Evolutionary conservation across 1,140 invertebrate genomes (phyloP), one percentile per base, ranked within the genome.

Genomic region (Melitaea cinxia): DNA sequence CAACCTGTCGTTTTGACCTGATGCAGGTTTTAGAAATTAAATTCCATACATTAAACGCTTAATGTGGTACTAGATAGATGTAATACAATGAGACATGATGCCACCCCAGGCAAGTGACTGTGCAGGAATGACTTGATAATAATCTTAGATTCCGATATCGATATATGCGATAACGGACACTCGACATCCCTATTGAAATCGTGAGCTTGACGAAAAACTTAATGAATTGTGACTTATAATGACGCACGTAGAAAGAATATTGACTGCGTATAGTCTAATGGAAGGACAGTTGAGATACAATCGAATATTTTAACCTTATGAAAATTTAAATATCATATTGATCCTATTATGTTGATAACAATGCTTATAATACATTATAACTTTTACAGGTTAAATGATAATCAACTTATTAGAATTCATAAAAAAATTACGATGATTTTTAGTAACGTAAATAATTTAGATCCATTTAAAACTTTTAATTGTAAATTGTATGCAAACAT

Each of bases 201-300:
- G 75, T 84, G 78, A 77, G 80, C 79, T 86, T 89, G 87, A 89
- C 81, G 86, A 88, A 85, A 87, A 83, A 84, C 77, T 80, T 90
- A 87, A 88, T 89, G 78, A 88, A 88, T 88, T 90, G 83, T 90
- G 88, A 90, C 85, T 88, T 80, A 78, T 80, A 88, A 85, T 83
- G 85, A 88, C 82, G 81, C 84, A 80, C 75, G 74, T 75, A 75
- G 77, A 80, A 82, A 78, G 72, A 72, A 75, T 79, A 83, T 77
- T 72, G 76, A 81, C 76, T 80, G 75, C 67, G 52, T 63, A 71
- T 69, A 71, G 65, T 73, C 64, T 77, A 77, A 80, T 80, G 73
- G 77, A 75, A 70, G 37, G 70, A 75, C 68, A 68, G 69, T 69
- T 60, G 49, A 73, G 72, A 74, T 78, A 71, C 37, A 53, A 75